A percentile compares a stretch with the other conserved stretches of the same genome.
These are phyloP conservation scores for Calcarius lapponicus DNA, from an alignment of 2,797 vertebrate genomes.

Conservation along the genomic window DNA sequence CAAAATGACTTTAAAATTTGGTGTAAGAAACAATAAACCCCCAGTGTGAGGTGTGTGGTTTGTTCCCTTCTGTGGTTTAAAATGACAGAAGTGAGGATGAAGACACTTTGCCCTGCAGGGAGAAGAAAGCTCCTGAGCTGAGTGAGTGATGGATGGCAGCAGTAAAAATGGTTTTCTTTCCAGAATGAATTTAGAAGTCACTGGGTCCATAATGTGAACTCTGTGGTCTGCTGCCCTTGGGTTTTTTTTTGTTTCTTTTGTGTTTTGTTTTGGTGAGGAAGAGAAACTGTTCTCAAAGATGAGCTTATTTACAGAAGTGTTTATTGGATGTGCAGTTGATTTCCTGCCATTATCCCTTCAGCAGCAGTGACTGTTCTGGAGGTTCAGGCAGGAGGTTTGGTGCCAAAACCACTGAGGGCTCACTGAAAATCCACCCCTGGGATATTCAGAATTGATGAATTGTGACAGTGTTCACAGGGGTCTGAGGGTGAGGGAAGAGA, in stretches of 20 bases:
- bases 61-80: constrained; percentile 6
- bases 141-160: constrained; percentile 29
- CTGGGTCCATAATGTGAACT: neutral
- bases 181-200: neutral
- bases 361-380: neutral
- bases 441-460: neutral
- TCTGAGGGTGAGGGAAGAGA: too few relatives aligned
- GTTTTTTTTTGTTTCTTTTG: rapidly evolving
- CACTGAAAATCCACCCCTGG: neutral
- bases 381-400: neutral
- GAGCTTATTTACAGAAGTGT: neutral
- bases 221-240: neutral
- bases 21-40: neutral
- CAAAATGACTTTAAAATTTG: neutral
- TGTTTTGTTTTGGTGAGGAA: neutral
- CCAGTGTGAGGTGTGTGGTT: neutral
- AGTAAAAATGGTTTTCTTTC: constrained; percentile 26
- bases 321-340: neutral
- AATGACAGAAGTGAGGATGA: constrained; percentile 21
- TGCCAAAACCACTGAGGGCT: neutral
- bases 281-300: neutral
- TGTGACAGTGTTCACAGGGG: too few relatives aligned
- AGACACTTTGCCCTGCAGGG: constrained; percentile 23
- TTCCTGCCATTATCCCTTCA: neutral
- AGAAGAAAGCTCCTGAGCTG: constrained; percentile 16